Conservation (phyloP, 2,888 invertebrate species). For the Diarsia mendica region DNA sequence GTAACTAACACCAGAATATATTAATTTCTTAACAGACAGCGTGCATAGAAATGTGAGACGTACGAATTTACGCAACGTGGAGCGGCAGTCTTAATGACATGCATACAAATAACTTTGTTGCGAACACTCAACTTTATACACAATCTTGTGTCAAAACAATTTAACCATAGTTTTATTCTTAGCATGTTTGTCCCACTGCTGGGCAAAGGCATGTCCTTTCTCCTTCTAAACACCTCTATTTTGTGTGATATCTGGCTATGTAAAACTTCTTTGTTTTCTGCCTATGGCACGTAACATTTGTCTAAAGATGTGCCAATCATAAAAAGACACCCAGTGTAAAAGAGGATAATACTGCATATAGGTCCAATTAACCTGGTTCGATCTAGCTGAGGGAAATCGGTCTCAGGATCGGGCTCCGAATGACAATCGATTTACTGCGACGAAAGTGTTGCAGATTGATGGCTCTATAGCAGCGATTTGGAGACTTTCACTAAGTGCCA, state of each 20-base stretch:
- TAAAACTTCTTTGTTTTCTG: constrained; percentile 57
- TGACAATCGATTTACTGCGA: constrained; percentile 83
- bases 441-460: constrained; percentile 87
- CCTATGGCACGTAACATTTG: constrained; percentile 44
- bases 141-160: constrained; percentile 55
- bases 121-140: constrained; percentile 22
- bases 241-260: too few relatives aligned
- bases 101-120: constrained; percentile 21
- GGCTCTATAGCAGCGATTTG: constrained; percentile 74
- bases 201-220: too few relatives aligned
- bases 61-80: constrained; percentile 38
- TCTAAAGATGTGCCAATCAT: constrained; percentile 39
- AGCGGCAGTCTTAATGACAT: constrained; percentile 15
- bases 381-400: constrained; percentile 76
- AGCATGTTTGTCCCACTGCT: too few relatives aligned
- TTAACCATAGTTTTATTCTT: constrained; percentile 24
- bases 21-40: constrained; percentile 26
- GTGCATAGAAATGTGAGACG: constrained; percentile 32
- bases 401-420: constrained; percentile 76
- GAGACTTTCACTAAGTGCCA: constrained; percentile 84
- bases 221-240: too few relatives aligned
- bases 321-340: constrained; percentile 25
- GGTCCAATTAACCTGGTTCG: constrained; percentile 52
- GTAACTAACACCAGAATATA: constrained; percentile 45
- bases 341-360: constrained; percentile 27